Evolutionary conservation across 1,140 invertebrate genomes (phyloP).

Genomic region (Popillia japonica): DNA sequence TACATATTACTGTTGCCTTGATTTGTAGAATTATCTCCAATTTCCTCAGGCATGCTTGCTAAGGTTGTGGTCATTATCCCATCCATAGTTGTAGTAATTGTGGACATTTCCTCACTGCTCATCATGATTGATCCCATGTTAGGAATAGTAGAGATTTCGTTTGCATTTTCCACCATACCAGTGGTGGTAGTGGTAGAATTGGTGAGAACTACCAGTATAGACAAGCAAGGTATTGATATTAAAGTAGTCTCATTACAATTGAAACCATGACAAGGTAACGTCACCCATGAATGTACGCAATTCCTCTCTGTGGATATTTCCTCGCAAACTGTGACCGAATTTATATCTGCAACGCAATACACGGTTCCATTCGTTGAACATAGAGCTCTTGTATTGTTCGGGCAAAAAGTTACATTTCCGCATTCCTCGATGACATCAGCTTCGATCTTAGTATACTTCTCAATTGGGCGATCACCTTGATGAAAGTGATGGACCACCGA

Average conservation of each 20-base stretch:
- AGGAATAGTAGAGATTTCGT: no score
- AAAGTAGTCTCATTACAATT: background rate
- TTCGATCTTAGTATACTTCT: background rate
- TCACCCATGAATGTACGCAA: background rate
- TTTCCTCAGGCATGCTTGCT: background rate
- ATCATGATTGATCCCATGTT: no score
- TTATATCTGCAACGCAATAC: conserved; percentile 18
- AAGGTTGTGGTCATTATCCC: background rate
- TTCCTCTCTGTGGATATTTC: background rate
- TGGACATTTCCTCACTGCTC: no score
- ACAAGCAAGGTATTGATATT: conserved; percentile 29
- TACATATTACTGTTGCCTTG: no score
- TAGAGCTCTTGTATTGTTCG: conserved; percentile 17
- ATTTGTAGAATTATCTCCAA: background rate
- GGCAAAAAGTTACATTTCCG: conserved; percentile 22
- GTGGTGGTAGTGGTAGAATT: background rate
- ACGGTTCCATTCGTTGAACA: conserved; percentile 27
- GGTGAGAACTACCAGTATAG: background rate
- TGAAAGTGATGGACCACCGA: conserved; percentile 33
- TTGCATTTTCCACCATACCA: no score
- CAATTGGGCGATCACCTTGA: conserved; percentile 30
- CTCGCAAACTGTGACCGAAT: background rate
- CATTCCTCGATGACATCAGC: background rate
- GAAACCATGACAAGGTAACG: conserved; percentile 20
- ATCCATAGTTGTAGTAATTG: no score